A percentile compares a stretch with the other conserved stretches of the same genome.
phyloP scores from a whole-genome alignment of 2,888 invertebrate species.

The Ganaspis brasiliensis region DNA sequence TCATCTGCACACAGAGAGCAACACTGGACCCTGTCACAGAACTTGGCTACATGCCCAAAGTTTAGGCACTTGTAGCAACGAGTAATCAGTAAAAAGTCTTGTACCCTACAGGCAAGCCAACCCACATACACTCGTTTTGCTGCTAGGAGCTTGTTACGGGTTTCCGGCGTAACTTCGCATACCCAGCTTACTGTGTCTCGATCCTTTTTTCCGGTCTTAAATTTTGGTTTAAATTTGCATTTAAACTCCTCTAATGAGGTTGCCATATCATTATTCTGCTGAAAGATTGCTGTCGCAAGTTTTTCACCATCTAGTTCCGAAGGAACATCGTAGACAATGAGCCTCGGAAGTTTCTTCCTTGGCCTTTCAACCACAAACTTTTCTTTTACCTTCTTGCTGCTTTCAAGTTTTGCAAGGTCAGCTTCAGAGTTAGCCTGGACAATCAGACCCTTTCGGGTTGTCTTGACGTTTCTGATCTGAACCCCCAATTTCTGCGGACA shows the following conservation, averaged over 20 bases:
- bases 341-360: background rate
- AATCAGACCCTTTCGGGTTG: background rate
- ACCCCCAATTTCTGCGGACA: background rate
- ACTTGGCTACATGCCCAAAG: conserved; percentile 45
- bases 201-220: conserved; percentile 30
- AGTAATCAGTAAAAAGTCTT: conserved; percentile 41
- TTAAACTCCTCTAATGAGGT: background rate
- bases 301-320: background rate
- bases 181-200: background rate
- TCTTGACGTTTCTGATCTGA: background rate
- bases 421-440: background rate
- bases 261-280: background rate
- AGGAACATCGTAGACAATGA: conserved; percentile 43
- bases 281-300: background rate
- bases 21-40: conserved; percentile 33
- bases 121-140: conserved; percentile 42
- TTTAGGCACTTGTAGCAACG: conserved; percentile 53
- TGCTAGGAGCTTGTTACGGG: background rate
- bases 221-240: background rate
- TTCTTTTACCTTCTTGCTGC: background rate
- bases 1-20: conserved; percentile 43
- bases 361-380: background rate
- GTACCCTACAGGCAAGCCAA: conserved; percentile 47
- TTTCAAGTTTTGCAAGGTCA: background rate
- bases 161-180: conserved; percentile 10